Percentiles rank a stretch among this genome's conserved stretches.
phyloP scores from a whole-genome alignment of 2,113 vertebrate species.

The Raphicerus campestris region DNA sequence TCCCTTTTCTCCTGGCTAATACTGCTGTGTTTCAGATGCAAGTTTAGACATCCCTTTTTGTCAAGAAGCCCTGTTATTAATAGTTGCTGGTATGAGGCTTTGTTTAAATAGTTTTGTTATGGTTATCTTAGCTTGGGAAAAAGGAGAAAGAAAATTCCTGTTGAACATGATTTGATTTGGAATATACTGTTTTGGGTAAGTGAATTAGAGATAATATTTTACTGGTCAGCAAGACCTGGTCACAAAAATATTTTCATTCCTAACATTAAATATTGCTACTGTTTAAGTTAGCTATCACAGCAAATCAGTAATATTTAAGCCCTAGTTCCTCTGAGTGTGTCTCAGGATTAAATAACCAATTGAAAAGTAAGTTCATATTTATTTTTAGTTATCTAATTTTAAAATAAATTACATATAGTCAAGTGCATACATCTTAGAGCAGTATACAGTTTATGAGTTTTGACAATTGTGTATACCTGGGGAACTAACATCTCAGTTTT shows the following conservation, averaged over 20 bases:
- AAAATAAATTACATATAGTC: neutral
- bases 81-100: neutral
- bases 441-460: neutral
- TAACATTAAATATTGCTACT: conserved; percentile 12
- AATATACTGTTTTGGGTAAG: conserved; percentile 18
- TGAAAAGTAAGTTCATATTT: neutral
- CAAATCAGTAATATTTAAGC: neutral
- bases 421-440: neutral
- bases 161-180: neutral
- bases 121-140: neutral
- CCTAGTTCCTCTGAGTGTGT: neutral
- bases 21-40: neutral
- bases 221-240: neutral
- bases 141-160: neutral
- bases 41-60: neutral
- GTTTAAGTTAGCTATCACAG: neutral
- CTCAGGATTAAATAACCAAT: neutral
- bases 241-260: conserved; percentile 33
- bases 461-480: neutral
- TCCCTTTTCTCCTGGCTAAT: neutral
- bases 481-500: neutral
- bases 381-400: neutral
- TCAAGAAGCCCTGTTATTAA: neutral
- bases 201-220: neutral
- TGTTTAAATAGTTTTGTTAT: neutral